These are phyloP conservation scores for Copidosoma floridanum DNA, from an alignment of 1,140 invertebrate species.

Conservation along the genomic window DNA sequence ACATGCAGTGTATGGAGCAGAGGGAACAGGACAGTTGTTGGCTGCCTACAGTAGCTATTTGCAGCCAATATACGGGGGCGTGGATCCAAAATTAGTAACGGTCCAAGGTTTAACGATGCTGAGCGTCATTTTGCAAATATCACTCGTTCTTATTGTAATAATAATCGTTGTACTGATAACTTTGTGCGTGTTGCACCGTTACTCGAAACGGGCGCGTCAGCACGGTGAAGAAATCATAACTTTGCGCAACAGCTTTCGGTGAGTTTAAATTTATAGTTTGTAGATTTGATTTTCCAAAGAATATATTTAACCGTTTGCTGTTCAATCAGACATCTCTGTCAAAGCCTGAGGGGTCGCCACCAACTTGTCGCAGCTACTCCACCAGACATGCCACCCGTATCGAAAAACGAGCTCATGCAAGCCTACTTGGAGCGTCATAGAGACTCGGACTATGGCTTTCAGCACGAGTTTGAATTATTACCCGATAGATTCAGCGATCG, in stretches of 20 bases:
- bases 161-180: conserved; percentile 65
- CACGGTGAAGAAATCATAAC: conserved; percentile 77
- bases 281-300: background rate
- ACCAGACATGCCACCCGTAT: conserved; percentile 79
- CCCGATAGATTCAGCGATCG: conserved; percentile 85
- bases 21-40: conserved; percentile 37
- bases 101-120: conserved; percentile 41
- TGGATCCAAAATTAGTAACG: conserved; percentile 38
- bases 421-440: conserved; percentile 77
- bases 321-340: conserved; percentile 58
- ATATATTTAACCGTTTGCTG: background rate
- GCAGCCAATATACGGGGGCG: conserved; percentile 45
- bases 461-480: conserved; percentile 82
- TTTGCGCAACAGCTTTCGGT: conserved; percentile 67
- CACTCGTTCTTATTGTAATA: conserved; percentile 64
- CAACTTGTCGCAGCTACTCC: conserved; percentile 67
- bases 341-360: conserved; percentile 65
- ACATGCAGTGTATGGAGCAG: conserved; percentile 44
- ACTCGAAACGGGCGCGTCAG: conserved; percentile 69
- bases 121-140: conserved; percentile 54
- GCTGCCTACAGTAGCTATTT: conserved; percentile 52
- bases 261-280: conserved; percentile 37
- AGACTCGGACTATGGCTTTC: conserved; percentile 85
- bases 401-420: conserved; percentile 67
- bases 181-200: conserved; percentile 71